These are phyloP conservation scores for Empis livida DNA, from an alignment of 2,888 invertebrate genomes.

Conservation along the genomic window DNA sequence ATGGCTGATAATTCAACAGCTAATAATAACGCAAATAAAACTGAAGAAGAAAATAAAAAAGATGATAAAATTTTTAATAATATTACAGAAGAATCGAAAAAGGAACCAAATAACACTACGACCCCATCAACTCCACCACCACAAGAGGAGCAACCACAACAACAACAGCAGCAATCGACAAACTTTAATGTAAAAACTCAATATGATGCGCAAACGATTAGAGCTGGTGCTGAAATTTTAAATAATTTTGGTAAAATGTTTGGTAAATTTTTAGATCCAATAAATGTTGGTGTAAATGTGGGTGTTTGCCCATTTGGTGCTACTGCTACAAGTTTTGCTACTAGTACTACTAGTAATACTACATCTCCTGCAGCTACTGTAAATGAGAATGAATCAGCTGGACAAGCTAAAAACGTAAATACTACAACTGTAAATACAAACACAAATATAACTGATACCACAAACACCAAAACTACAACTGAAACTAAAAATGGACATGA, in stretches of 20 bases:
- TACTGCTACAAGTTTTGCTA: not conserved
- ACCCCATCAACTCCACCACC: conserved; percentile 1
- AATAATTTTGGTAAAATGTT: conserved; percentile 34
- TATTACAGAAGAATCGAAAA: conserved; percentile 6
- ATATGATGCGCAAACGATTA: conserved; percentile 25
- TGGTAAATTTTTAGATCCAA: conserved; percentile 30
- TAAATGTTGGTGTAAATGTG: conserved; percentile 13
- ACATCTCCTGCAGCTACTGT: conserved; percentile 1
- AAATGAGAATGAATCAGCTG: no score
- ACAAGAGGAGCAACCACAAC: not conserved
- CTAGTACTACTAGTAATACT: conserved; percentile 1
- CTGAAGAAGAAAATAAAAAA: conserved; percentile 9
- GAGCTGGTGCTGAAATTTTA: conserved; percentile 30
- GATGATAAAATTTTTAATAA: conserved; percentile 5
- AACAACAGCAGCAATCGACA: not conserved
- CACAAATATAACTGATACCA: no score
- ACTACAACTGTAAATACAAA: no score
- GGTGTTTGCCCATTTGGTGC: not conserved
- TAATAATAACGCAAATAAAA: conserved; percentile 2
- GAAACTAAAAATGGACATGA: no score
- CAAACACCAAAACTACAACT: no score
- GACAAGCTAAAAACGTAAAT: no score
- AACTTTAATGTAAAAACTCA: not conserved
- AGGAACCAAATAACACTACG: not conserved
- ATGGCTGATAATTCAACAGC: conserved; percentile 20